Evolutionary conservation across 2,113 vertebrate species (phyloP).

Genomic region (Phaethornis superciliosus): DNA sequence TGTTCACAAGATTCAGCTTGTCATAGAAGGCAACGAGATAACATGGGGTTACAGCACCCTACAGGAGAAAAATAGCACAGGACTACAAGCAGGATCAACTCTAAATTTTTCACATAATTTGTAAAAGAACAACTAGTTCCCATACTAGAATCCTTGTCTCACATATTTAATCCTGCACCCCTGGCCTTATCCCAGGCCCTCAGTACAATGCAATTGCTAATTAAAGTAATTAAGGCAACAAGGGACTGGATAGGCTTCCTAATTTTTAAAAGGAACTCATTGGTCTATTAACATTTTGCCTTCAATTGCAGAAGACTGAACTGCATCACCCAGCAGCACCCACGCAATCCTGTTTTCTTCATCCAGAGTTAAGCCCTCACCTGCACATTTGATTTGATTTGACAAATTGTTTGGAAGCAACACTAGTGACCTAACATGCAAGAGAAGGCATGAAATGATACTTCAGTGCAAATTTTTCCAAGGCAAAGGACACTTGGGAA

Average conservation of each 20-base stretch:
- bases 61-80: not conserved
- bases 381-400: not conserved
- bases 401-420: not conserved
- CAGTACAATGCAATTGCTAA: not conserved
- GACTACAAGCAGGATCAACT: not conserved
- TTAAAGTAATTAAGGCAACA: not conserved
- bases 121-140: not conserved
- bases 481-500: constrained; percentile 19
- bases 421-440: not conserved
- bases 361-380: not conserved
- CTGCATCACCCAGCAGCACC: not conserved
- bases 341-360: not conserved
- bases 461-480: not conserved
- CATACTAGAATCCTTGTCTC: not conserved
- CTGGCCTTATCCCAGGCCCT: not conserved
- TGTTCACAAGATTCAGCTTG: not conserved
- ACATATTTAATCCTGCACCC: not conserved
- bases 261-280: not conserved
- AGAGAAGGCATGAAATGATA: not conserved
- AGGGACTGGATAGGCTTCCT: not conserved
- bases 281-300: not conserved
- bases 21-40: not conserved
- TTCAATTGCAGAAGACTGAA: not conserved
- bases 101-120: not conserved
- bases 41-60: not conserved